Conservation (phyloP, 2,113 vertebrate genomes). For the Microtus richardsoni region DNA sequence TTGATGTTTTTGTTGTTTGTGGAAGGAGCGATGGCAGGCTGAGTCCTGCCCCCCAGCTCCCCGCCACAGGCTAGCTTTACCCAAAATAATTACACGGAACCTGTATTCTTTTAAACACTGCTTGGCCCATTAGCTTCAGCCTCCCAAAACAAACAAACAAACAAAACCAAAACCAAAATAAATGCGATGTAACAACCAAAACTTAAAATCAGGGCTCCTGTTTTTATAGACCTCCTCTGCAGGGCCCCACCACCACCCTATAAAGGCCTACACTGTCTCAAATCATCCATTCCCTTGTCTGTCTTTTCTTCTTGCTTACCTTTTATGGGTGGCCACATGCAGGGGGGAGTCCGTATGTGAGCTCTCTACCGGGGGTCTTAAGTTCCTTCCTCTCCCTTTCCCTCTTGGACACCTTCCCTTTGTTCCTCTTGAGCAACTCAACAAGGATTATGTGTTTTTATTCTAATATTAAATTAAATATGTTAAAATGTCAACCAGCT, state of each 20-base stretch:
- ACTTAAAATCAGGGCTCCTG: too few species aligned
- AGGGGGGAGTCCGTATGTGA: background rate
- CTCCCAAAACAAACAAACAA: too few species aligned
- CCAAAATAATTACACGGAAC: too few species aligned
- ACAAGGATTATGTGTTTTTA: background rate
- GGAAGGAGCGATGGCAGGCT: too few species aligned
- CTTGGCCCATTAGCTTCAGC: too few species aligned
- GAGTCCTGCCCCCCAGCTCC: too few species aligned
- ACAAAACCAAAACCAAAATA: too few species aligned
- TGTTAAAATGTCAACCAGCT: background rate
- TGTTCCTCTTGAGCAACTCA: background rate
- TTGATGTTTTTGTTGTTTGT: background rate
- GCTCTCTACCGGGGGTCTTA: background rate
- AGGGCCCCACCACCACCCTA: background rate
- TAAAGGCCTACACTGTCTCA: background rate
- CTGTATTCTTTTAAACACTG: too few species aligned
- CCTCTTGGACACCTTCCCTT: background rate
- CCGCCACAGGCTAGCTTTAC: too few species aligned
- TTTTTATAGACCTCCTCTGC: background rate
- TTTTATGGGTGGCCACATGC: background rate
- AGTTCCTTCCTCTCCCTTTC: background rate
- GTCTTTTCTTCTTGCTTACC: background rate
- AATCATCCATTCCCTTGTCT: background rate
- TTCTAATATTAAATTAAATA: background rate
- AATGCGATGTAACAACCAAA: too few species aligned